Evolutionary conservation across 1,140 invertebrate species (phyloP).

Genomic region (Glossosoma conforme): DNA sequence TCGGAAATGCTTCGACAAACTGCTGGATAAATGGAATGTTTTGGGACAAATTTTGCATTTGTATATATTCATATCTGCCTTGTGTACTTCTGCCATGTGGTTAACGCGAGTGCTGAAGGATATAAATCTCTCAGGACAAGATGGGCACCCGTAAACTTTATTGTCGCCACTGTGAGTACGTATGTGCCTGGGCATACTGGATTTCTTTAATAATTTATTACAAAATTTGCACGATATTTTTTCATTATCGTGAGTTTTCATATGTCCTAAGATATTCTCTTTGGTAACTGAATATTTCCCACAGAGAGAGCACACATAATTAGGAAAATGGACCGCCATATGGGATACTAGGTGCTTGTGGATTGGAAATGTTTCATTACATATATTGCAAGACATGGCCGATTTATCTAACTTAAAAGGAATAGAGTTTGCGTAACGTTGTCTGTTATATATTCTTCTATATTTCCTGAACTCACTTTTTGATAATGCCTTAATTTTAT

Average conservation of each 20-base stretch:
- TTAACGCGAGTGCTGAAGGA: slow-evolving; percentile 18
- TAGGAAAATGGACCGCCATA: slow-evolving; percentile 23
- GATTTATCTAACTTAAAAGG: slow-evolving; percentile 21
- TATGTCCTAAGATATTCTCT: slow-evolving; percentile 5
- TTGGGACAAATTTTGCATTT: too few relatives aligned
- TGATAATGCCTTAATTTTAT: too few relatives aligned
- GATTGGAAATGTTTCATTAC: slow-evolving; percentile 17
- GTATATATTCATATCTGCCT: slow-evolving; percentile 3
- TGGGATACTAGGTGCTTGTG: slow-evolving; percentile 20
- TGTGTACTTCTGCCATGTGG: slow-evolving; percentile 21
- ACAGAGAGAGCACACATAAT: slow-evolving; percentile 20
- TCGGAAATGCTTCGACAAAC: too few relatives aligned
- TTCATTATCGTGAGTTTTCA: slow-evolving; percentile 10
- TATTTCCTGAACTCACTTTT: too few relatives aligned
- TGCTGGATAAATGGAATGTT: too few relatives aligned
- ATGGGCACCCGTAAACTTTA: slow-evolving; percentile 18
- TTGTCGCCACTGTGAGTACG: slow-evolving; percentile 21
- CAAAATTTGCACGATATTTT: slow-evolving; percentile 7
- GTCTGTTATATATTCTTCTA: too few relatives aligned
- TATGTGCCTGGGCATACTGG: slow-evolving; percentile 20
- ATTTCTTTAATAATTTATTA: slow-evolving; percentile 10
- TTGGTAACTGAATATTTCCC: slow-evolving; percentile 19
- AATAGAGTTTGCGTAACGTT: too few relatives aligned
- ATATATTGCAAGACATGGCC: slow-evolving; percentile 11
- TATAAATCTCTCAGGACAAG: slow-evolving; percentile 20